A percentile compares a stretch with the other conserved stretches of the same genome.
Evolutionary conservation across 2,797 vertebrate genomes (phyloP).

Genomic region (Chromis chromis): DNA sequence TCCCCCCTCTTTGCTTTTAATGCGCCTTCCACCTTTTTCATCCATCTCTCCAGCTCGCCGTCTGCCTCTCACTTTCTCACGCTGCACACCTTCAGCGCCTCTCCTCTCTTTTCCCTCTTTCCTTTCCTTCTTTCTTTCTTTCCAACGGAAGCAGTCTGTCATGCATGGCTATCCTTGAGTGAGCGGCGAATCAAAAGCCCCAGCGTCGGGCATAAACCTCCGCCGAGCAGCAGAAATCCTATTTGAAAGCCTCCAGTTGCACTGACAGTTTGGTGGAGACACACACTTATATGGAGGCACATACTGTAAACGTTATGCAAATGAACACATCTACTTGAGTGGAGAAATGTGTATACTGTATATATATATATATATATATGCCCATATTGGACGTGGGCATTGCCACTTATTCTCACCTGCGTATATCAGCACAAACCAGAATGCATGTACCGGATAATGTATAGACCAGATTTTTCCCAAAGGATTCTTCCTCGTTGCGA

Average conservation of each 20-base stretch:
- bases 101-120: neutral
- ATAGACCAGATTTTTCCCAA: neutral
- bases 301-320: neutral
- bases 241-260: slow-evolving; percentile 61
- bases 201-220: slow-evolving; percentile 57
- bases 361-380: neutral
- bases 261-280: slow-evolving; percentile 53
- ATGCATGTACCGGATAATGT: neutral
- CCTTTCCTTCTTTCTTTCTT: slow-evolving; percentile 11
- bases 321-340: slow-evolving; percentile 2
- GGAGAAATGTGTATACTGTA: neutral
- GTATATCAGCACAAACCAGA: neutral
- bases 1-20: slow-evolving; percentile 4
- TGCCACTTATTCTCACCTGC: too few relatives aligned
- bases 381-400: neutral
- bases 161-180: slow-evolving; percentile 56
- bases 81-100: slow-evolving; percentile 17
- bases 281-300: neutral
- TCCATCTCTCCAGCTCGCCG: slow-evolving; percentile 14
- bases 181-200: slow-evolving; percentile 64
- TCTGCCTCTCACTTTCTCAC: slow-evolving; percentile 30
- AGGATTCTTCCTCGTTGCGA: neutral
- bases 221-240: slow-evolving; percentile 63
- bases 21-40: slow-evolving; percentile 16
- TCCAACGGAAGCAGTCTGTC: slow-evolving; percentile 52